Conservation (phyloP, 2,113 vertebrate species). For the Nannobrachium achirus region DNA sequence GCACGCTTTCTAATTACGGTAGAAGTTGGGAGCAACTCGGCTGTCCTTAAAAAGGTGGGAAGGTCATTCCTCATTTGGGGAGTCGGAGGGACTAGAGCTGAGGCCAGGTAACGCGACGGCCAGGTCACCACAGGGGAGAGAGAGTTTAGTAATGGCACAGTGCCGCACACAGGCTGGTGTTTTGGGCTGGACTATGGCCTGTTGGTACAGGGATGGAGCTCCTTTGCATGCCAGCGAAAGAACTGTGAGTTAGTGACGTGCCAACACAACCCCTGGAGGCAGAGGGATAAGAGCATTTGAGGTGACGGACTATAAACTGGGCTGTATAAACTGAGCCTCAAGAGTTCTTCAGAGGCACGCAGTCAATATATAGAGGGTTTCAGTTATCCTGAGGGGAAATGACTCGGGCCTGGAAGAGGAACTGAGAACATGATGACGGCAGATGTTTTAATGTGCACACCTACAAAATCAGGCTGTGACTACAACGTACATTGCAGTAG, state of each 20-base stretch:
- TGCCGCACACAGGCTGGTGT: constrained; percentile 36
- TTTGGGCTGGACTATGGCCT: neutral
- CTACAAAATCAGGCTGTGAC: neutral
- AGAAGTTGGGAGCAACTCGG: constrained; percentile 44
- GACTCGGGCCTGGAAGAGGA: neutral
- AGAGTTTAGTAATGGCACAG: constrained; percentile 46
- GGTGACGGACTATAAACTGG: constrained; percentile 8
- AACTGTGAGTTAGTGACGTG: neutral
- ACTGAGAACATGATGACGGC: constrained; percentile 8
- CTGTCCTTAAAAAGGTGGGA: constrained; percentile 39
- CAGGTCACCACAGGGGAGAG: constrained; percentile 41
- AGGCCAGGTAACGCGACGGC: constrained; percentile 8
- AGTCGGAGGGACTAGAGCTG: constrained; percentile 23
- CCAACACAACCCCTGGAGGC: neutral
- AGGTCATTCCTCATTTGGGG: constrained; percentile 50
- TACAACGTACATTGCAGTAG: neutral
- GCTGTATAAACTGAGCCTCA: constrained; percentile 1
- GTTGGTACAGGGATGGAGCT: neutral
- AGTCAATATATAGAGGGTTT: neutral
- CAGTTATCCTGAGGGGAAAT: neutral
- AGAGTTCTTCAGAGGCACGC: neutral
- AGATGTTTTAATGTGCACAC: neutral
- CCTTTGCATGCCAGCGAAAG: neutral
- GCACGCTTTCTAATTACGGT: constrained; percentile 1
- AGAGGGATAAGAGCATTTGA: constrained; percentile 3